Evolutionary conservation across 2,888 invertebrate genomes (phyloP).

Genomic region (Hemicrepidius hirtus): DNA sequence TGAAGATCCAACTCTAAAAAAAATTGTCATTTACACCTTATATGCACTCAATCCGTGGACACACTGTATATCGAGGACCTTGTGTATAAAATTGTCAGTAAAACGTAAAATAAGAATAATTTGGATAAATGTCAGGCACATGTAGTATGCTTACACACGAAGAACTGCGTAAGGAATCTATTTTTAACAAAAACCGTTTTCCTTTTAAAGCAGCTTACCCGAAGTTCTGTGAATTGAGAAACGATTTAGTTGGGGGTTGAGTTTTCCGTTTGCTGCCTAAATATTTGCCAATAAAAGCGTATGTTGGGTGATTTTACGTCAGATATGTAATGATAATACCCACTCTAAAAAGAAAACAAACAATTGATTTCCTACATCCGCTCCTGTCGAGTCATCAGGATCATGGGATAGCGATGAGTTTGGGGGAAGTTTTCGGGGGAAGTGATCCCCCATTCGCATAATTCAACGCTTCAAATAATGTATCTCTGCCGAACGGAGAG

Average conservation of each 20-base stretch:
- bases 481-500: slow-evolving; percentile 49
- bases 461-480: slow-evolving; percentile 54
- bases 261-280: slow-evolving; percentile 18
- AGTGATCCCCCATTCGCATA: slow-evolving; percentile 53
- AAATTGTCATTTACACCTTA: no score
- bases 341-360: slow-evolving; percentile 34
- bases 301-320: slow-evolving; percentile 11
- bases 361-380: slow-evolving; percentile 40
- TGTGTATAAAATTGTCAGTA: no score
- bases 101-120: no score
- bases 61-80: no score
- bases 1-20: no score
- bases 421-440: slow-evolving; percentile 35
- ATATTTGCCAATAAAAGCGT: slow-evolving; percentile 26
- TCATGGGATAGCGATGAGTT: slow-evolving; percentile 38
- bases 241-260: slow-evolving; percentile 15
- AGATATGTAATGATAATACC: slow-evolving; percentile 27
- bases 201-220: slow-evolving; percentile 25
- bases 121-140: no score
- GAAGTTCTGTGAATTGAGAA: slow-evolving; percentile 15
- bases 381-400: slow-evolving; percentile 43
- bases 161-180: slow-evolving; percentile 17
- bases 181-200: slow-evolving; percentile 20
- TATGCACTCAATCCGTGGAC: no score
- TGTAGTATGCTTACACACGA: not conserved